Percentiles rank a stretch among this genome's conserved stretches.
phyloP scores from a whole-genome alignment of 2,113 vertebrate genomes.

The Heteronetta atricapilla region DNA sequence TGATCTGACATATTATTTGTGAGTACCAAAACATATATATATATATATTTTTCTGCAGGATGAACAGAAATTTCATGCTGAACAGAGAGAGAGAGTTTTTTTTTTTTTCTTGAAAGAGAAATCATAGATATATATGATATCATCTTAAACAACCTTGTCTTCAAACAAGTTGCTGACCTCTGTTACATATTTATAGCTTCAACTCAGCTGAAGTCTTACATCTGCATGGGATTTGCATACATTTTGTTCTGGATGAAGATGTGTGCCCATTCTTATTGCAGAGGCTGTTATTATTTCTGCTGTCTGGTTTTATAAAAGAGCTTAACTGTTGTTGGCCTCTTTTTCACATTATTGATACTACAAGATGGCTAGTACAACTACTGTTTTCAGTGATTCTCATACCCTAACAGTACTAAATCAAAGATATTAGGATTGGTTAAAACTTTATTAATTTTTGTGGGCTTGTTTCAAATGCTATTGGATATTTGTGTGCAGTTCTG shows the following conservation, averaged over 20 bases:
- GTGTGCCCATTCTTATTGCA: background rate
- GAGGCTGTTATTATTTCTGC: background rate
- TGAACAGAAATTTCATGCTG: background rate
- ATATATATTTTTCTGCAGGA: background rate
- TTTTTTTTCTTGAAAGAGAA: background rate
- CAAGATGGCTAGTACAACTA: background rate
- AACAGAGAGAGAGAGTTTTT: background rate
- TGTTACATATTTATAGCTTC: background rate
- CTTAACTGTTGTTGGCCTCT: background rate
- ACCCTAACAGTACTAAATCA: background rate
- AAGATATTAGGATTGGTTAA: background rate
- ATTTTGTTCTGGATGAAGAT: background rate
- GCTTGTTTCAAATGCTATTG: background rate
- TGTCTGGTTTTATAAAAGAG: background rate
- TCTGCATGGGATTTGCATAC: background rate
- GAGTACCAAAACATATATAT: background rate
- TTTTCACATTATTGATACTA: background rate
- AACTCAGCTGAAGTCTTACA: background rate
- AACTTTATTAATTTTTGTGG: background rate
- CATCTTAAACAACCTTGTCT: background rate
- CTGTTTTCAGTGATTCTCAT: background rate
- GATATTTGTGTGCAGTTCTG: background rate
- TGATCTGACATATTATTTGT: background rate
- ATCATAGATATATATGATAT: background rate
- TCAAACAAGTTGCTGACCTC: background rate